Evolutionary conservation across 2,888 invertebrate genomes (phyloP), one percentile per base, ranked within the genome.

Genomic region (Sinohyriopsis cumingii): DNA sequence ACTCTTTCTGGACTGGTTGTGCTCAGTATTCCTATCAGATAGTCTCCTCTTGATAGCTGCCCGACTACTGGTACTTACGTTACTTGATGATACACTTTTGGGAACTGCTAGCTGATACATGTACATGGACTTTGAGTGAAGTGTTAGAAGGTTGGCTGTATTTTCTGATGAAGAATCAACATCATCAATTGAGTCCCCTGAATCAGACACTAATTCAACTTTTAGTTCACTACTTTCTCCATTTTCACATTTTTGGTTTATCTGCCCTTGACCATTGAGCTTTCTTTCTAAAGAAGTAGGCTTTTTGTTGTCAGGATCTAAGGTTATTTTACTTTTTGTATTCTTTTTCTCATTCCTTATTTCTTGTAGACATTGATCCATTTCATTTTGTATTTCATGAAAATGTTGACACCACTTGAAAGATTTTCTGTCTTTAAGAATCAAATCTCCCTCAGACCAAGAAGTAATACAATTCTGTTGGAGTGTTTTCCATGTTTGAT

Each of bases 371-470:
- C 84, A 84, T 63, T 77, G 78, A 61, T 86, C 84, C 86, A 86
- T 86, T 71, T 85, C 86, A 61, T 79, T 79, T 71, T 86, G 85
- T 59, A 86, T 86, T 73, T 86, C 81, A 61, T 80, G 82, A 65
- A 83, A 84, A 62, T 84, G 75, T 45, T 82, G 80, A 66, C 82
- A 83, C 86, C 86, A 86, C 73, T 84, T 83, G 33, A 77, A 53
- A 7, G 81, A 81, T 67, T 83, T 82, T 67, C 79, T 82, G 64
- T 85, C 83, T 56, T 61, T 71, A 54, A 55, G 57, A 56, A 62
- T 69, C 22, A 80, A 72, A 20, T 76, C 71, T 53, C 75, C 66
- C 57, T 70, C 45, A 12, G 45, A 45, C 45, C 45, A 45, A 45
- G 45, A 45, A 45, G 12, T 45, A 15, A 45, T 45, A 12, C 45